Conservation (phyloP, 1,140 invertebrate genomes). For the Gryon sp. region DNA sequence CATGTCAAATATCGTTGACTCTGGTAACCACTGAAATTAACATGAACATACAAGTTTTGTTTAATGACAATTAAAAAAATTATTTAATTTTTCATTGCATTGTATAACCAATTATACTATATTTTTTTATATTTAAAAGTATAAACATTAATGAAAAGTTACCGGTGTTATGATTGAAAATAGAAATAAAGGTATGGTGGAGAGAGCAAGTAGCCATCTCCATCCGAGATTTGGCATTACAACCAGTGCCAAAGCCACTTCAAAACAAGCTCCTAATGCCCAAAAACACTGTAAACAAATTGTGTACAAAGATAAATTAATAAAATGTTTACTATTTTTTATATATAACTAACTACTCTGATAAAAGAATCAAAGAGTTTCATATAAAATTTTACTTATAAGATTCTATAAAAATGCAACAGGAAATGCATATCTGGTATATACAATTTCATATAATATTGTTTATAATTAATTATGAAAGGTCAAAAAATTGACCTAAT, state of each 20-base stretch:
- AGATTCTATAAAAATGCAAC: too few species aligned
- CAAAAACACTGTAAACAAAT: conserved; percentile 90
- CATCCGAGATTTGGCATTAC: conserved; percentile 96
- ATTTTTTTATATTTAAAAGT: conserved; percentile 3
- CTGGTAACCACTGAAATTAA: conserved; percentile 90
- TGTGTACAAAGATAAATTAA: too few species aligned
- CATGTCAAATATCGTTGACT: conserved; percentile 94
- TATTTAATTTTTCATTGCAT: not conserved
- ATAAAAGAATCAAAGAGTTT: too few species aligned
- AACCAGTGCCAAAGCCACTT: conserved; percentile 92
- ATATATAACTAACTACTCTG: too few species aligned
- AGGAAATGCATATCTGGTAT: too few species aligned
- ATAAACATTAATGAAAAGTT: conserved; percentile 71
- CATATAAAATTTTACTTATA: too few species aligned
- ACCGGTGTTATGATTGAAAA: conserved; percentile 90
- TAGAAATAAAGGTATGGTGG: conserved; percentile 91
- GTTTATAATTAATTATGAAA: not conserved
- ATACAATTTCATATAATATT: not conserved
- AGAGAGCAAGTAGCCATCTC: conserved; percentile 93
- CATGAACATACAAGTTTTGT: conserved; percentile 1
- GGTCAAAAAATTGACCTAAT: not conserved
- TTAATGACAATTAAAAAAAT: conserved; percentile 12
- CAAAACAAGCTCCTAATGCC: conserved; percentile 95
- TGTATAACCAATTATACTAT: not conserved
- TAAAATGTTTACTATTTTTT: too few species aligned